Evolutionary conservation across 2,888 invertebrate genomes (phyloP), one percentile per base, ranked within the genome.

Genomic region (Amphiduros pacificus): DNA sequence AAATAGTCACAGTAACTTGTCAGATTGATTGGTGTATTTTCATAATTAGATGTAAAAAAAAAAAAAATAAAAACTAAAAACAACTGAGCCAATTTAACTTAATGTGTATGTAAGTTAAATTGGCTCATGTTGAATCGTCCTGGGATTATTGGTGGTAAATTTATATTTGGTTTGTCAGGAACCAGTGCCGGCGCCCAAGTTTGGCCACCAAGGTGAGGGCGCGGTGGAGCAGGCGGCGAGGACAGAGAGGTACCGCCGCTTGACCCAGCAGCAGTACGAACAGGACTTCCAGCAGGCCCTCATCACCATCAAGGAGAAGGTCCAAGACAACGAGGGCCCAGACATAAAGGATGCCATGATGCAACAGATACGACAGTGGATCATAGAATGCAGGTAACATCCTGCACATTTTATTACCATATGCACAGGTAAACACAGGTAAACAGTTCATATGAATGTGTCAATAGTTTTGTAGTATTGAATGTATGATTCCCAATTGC

Each of bases 311-410:
- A 83, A 84, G 62, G 81, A 90, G 26, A 85, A 88, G 72, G 86
- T 94, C 14, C 86, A 88, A 66, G 86, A 85, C 28, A 88, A 90
- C 61, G 90, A 91, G 76, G 90, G 89, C 17, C 88, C 88, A 0
- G 87, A 87, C 66, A 89, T 95, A 76, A 90, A 90, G 76, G 95
- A 96, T 77, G 90, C 91, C 70, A 90, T 96, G 73, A 88, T 90
- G 67, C 91, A 91, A 75, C 93, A 95, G 84, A 88, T 96, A 27
- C 86, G 94, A 65, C 88, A 88, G 63, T 95, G 94, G 94, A 89
- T 94, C 65, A 87, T 89, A 68, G 91, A 91, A 71, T 92, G 90
- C 77, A 90, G 90, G 80, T 78, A 80, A n/a, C n/a, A n/a, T n/a
- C n/a, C n/a, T n/a, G n/a, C n/a, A n/a, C n/a, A n/a, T n/a, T n/a